phyloP scores from a whole-genome alignment of 2,113 vertebrate genomes.

The Callopanchax toddi region DNA sequence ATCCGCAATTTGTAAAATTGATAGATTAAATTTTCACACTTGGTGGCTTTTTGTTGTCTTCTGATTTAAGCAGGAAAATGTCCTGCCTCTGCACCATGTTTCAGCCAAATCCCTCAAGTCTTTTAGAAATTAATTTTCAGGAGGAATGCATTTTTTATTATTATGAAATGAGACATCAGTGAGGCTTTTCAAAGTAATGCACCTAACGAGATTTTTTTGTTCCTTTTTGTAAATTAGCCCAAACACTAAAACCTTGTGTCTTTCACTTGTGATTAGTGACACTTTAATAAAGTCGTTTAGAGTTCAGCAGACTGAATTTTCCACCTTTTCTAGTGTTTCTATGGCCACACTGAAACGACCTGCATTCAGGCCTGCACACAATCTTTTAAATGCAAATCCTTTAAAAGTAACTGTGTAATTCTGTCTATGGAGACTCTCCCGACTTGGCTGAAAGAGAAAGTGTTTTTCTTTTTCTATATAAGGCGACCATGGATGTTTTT shows the following conservation, averaged over 20 bases:
- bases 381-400: slow-evolving; percentile 98
- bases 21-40: slow-evolving; percentile 35
- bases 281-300: slow-evolving; percentile 99
- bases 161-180: slow-evolving; percentile 73
- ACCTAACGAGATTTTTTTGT: slow-evolving; percentile 86
- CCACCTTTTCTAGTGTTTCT: slow-evolving; percentile 96
- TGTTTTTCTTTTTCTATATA: slow-evolving; percentile 75
- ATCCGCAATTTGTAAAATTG: slow-evolving; percentile 51
- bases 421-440: slow-evolving; percentile 83
- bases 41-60: slow-evolving; percentile 13
- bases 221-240: slow-evolving; percentile 84
- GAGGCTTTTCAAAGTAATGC: slow-evolving; percentile 83
- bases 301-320: slow-evolving; percentile 98
- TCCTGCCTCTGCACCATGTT: slow-evolving; percentile 20
- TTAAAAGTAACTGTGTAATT: slow-evolving; percentile 88
- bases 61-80: neutral
- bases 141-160: slow-evolving; percentile 69
- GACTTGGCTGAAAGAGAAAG: slow-evolving; percentile 77
- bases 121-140: slow-evolving; percentile 75
- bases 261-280: slow-evolving; percentile 96
- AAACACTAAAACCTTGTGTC: slow-evolving; percentile 93
- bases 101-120: slow-evolving; percentile 71
- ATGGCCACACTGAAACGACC: slow-evolving; percentile 91
- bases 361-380: slow-evolving; percentile 84
- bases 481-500: slow-evolving; percentile 79